A percentile compares a stretch with the other conserved stretches of the same genome.
phyloP scores from a whole-genome alignment of 2,888 invertebrate genomes.

The Dryomyza anilis region DNA sequence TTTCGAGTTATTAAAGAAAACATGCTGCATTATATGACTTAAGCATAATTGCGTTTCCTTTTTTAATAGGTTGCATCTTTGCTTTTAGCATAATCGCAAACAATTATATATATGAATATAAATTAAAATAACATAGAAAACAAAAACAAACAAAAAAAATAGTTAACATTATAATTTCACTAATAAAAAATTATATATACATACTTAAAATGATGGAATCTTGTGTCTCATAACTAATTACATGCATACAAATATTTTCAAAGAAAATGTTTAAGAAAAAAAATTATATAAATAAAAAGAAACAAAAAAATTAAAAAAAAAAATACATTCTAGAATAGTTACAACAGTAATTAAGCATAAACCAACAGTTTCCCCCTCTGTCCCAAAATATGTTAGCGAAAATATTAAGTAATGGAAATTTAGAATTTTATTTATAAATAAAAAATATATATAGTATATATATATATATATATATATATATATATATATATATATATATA shows the following conservation, averaged over 20 bases:
- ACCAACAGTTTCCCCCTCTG: conserved; percentile 6
- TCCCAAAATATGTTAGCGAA: conserved; percentile 23
- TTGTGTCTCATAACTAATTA: conserved; percentile 20
- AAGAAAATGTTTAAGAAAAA: conserved; percentile 27
- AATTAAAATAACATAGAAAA: conserved; percentile 4
- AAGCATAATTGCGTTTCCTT: conserved; percentile 4
- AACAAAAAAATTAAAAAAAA: conserved; percentile 16
- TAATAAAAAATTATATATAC: conserved; percentile 2
- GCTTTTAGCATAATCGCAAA: conserved; percentile 23
- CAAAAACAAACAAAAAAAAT: conserved; percentile 13
- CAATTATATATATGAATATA: conserved; percentile 23
- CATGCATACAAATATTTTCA: conserved; percentile 25
- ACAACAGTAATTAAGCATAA: conserved; percentile 11
- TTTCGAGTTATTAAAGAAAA: not conserved
- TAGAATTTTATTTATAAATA: conserved; percentile 24
- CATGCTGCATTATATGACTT: conserved; percentile 10
- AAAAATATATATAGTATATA: no score
- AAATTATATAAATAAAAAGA: conserved; percentile 26
- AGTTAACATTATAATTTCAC: conserved; percentile 24
- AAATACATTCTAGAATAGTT: conserved; percentile 9
- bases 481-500: conserved; percentile 15
- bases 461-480: conserved; percentile 11
- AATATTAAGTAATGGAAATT: conserved; percentile 19
- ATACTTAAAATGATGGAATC: conserved; percentile 17
- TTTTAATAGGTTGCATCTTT: conserved; percentile 20